A percentile compares a stretch with the other conserved stretches of the same genome.
These are phyloP conservation scores for Taphrorychus bicolor DNA, from an alignment of 2,888 invertebrate species.

Conservation along the genomic window DNA sequence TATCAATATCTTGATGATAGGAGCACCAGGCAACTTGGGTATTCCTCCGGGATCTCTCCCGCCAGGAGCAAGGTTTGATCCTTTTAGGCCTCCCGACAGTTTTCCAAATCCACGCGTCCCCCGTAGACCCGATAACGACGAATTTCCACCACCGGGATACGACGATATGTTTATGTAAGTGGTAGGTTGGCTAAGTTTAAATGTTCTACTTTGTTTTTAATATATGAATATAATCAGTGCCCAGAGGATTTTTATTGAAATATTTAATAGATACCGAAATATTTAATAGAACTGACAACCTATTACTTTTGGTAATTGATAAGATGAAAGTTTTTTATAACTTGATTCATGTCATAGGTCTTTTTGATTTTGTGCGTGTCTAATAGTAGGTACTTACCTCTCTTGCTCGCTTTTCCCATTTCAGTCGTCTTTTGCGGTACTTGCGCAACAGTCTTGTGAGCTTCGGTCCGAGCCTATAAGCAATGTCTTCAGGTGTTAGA, in stretches of 20 bases:
- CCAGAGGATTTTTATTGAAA: background rate
- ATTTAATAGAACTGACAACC: too few relatives aligned
- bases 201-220: background rate
- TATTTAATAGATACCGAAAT: too few relatives aligned
- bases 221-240: background rate
- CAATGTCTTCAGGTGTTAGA: conserved; percentile 55
- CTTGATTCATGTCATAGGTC: too few relatives aligned
- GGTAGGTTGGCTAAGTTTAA: background rate
- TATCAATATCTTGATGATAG: too few relatives aligned
- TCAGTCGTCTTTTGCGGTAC: conserved; percentile 62
- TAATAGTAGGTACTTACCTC: conserved; percentile 58
- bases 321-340: too few relatives aligned
- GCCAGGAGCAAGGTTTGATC: conserved; percentile 86
- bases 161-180: conserved; percentile 78
- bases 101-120: conserved; percentile 53
- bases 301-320: too few relatives aligned
- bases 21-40: conserved; percentile 44
- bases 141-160: conserved; percentile 77
- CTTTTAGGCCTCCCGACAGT: conserved; percentile 73
- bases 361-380: background rate
- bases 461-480: conserved; percentile 61
- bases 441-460: conserved; percentile 63
- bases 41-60: conserved; percentile 66
- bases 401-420: conserved; percentile 60
- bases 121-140: conserved; percentile 72